These are phyloP conservation scores for Drosophila santomea DNA, from an alignment of 1,140 invertebrate species.

Conservation along the genomic window DNA sequence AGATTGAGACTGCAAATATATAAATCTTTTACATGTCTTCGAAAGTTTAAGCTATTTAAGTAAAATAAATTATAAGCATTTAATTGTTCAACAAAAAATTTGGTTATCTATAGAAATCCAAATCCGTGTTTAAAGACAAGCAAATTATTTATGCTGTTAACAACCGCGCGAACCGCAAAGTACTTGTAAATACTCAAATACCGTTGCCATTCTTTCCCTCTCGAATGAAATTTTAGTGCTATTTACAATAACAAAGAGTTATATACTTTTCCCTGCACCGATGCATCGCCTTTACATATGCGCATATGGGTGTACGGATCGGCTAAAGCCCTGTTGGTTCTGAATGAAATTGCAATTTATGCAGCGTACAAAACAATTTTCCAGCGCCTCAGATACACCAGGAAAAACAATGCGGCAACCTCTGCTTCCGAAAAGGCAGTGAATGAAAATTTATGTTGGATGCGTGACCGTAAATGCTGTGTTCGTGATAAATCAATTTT, in stretches of 20 bases:
- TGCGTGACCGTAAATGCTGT: constrained; percentile 81
- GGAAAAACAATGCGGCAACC: constrained; percentile 36
- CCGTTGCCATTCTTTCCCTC: not conserved
- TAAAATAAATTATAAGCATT: too few relatives aligned
- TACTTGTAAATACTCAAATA: constrained; percentile 8
- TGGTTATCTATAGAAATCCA: too few relatives aligned
- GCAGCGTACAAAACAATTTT: constrained; percentile 72
- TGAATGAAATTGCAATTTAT: constrained; percentile 76
- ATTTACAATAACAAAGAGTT: constrained; percentile 21
- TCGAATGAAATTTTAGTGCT: constrained; percentile 15
- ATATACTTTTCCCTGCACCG: constrained; percentile 20
- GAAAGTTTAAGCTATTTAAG: too few relatives aligned
- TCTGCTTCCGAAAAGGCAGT: constrained; percentile 67
- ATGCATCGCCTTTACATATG: constrained; percentile 18
- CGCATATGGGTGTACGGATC: constrained; percentile 16
- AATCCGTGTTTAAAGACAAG: not conserved
- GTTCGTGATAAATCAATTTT: constrained; percentile 82
- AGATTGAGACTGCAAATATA: too few relatives aligned
- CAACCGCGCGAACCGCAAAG: constrained; percentile 2
- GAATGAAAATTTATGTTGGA: constrained; percentile 82
- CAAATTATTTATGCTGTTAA: not conserved
- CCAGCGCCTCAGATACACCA: constrained; percentile 49
- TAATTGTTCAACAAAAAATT: too few relatives aligned
- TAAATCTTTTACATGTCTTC: too few relatives aligned
- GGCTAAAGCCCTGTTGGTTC: constrained; percentile 30